phyloP scores from a whole-genome alignment of 1,140 invertebrate genomes.

The Drosophila prosaltans region DNA sequence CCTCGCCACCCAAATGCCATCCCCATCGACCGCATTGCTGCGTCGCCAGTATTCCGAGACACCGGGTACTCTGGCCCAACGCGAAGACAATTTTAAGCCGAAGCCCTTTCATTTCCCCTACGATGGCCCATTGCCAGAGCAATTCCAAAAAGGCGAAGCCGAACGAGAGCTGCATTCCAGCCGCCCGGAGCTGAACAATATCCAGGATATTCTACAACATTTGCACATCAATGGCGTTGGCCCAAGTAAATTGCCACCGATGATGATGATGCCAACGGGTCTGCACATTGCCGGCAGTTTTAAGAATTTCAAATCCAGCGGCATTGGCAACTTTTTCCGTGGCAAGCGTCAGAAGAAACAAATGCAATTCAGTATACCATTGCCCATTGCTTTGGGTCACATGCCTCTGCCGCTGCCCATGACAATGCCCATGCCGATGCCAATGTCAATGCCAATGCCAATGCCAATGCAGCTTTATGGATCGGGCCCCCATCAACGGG shows the following conservation, averaged over 20 bases:
- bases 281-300: slow-evolving; percentile 74
- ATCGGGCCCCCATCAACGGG: slow-evolving; percentile 59
- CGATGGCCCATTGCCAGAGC: slow-evolving; percentile 71
- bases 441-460: slow-evolving; percentile 38
- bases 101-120: slow-evolving; percentile 80
- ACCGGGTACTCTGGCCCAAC: slow-evolving; percentile 47
- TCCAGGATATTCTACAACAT: slow-evolving; percentile 76
- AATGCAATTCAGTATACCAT: slow-evolving; percentile 68
- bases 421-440: slow-evolving; percentile 54
- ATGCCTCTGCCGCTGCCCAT: slow-evolving; percentile 50
- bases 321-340: slow-evolving; percentile 73
- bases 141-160: slow-evolving; percentile 68
- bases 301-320: slow-evolving; percentile 76
- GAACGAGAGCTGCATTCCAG: slow-evolving; percentile 7
- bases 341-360: slow-evolving; percentile 76
- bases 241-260: slow-evolving; percentile 60
- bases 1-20: slow-evolving; percentile 67
- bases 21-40: slow-evolving; percentile 43
- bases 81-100: slow-evolving; percentile 58
- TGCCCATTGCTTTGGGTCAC: slow-evolving; percentile 48
- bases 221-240: slow-evolving; percentile 49
- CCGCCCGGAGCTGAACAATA: slow-evolving; percentile 59
- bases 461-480: slow-evolving; percentile 41
- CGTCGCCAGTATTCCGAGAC: slow-evolving; percentile 70
- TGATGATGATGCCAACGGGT: slow-evolving; percentile 81